Conservation (phyloP, 2,113 vertebrate species). For the Petromus typicus region DNA sequence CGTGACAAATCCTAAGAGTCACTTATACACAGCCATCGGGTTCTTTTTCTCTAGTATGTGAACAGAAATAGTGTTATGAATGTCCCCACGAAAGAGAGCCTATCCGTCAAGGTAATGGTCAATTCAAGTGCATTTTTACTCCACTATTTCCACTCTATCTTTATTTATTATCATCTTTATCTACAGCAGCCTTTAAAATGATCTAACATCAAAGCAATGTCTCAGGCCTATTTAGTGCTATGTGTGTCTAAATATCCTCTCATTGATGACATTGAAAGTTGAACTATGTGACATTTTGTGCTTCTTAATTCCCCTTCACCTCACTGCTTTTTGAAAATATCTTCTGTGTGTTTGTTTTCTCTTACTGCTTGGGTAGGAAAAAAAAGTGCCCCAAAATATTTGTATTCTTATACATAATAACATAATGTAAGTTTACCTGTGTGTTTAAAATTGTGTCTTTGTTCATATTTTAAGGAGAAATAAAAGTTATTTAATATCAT, state of each 20-base stretch:
- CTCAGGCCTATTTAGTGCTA: conserved; percentile 17
- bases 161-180: conserved; percentile 64
- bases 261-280: conserved; percentile 24
- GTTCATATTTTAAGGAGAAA: conserved; percentile 25
- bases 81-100: conserved; percentile 16
- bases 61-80: conserved; percentile 6
- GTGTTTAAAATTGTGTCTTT: neutral
- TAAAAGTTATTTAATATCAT: neutral
- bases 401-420: conserved; percentile 8
- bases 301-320: conserved; percentile 41
- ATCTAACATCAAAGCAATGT: conserved; percentile 33
- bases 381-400: neutral
- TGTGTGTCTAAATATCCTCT: conserved; percentile 11
- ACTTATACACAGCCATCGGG: neutral
- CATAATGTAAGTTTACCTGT: neutral
- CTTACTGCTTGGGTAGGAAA: neutral
- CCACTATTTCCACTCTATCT: conserved; percentile 26
- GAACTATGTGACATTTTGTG: conserved; percentile 46
- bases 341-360: conserved; percentile 9
- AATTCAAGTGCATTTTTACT: conserved; percentile 50
- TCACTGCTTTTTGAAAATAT: conserved; percentile 17
- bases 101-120: conserved; percentile 38
- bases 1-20: neutral
- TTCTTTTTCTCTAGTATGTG: neutral
- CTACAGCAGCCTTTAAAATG: conserved; percentile 19